Base-by-base conservation (phyloP, 2,888 invertebrate species). In the Hylaea fasciaria region DNA sequence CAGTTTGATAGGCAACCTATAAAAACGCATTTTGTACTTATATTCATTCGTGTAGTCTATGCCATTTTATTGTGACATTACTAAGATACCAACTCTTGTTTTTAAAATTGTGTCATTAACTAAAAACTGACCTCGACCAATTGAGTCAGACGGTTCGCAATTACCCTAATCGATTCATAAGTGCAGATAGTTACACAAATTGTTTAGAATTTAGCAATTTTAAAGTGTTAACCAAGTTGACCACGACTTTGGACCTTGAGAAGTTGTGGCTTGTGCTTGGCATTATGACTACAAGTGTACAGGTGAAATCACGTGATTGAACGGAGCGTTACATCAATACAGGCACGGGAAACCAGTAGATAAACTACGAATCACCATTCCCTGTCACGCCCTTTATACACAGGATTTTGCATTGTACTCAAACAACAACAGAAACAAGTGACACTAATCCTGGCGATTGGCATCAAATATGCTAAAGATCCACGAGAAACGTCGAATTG, bases 241-340 rank as follows among this genome's bases (percentile, higher is more conserved):
- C 62, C 55, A 58, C 59, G 53, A 60, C 51, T 49, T 47, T 10
- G 39, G 48, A 66, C 65, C 65, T 64, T 66, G 62, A 65, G 64
- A 62, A 64, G 54, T 54, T 54, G n/a, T n/a, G 43, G 14, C 54
- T 52, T 39, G 50, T 67, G 60, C 44, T 37, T 35, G 32, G 43
- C 55, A 64, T 45, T 32, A 51, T 39, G 16, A 55, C 41, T 57
- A 52, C 45, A 49, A 40, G 13, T 22, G 52, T 55, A 59, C 62
- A 62, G 63, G 63, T 66, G 40, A 62, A 62, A 66, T 68, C 66
- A 70, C 68, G 64, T 66, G 68, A 62, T 62, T 48, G 41, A 53
- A 59, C 43, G 10, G 46, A 57, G 32, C 49, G 52, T 58, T 52
- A 49, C 56, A 46, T 55, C 61, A 52, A 52, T 63, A 64, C 53